A percentile compares a stretch with the other conserved stretches of the same genome.
These are phyloP conservation scores for Pempheris klunzingeri DNA, from an alignment of 2,797 vertebrate genomes.

Conservation along the genomic window DNA sequence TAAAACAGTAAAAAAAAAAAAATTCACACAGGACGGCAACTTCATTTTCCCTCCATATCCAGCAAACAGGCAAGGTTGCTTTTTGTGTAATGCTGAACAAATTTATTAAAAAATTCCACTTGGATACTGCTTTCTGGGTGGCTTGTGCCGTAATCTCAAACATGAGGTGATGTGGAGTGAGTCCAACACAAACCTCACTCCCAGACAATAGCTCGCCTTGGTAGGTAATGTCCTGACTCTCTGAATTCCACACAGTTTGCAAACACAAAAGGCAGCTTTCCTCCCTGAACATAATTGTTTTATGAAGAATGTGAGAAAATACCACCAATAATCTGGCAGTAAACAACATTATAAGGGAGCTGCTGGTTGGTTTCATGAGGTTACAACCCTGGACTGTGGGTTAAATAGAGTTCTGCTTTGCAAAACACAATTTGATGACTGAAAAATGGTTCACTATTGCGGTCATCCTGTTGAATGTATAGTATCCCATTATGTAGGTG, in stretches of 20 bases:
- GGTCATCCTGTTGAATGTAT: conserved; percentile 42
- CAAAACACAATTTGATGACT: conserved; percentile 53
- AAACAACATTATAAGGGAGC: conserved; percentile 53
- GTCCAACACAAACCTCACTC: conserved; percentile 78
- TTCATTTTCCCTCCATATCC: conserved; percentile 19
- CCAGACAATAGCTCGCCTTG: conserved; percentile 73
- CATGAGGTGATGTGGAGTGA: conserved; percentile 82
- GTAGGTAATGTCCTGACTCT: conserved; percentile 72
- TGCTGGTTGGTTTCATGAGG: conserved; percentile 31
- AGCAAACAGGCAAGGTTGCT: conserved; percentile 39
- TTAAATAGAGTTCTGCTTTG: conserved; percentile 45
- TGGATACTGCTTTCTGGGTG: conserved; percentile 81
- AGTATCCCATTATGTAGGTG: conserved; percentile 51
- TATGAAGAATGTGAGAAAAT: conserved; percentile 56
- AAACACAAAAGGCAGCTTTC: conserved; percentile 56
- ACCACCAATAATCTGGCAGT: conserved; percentile 39
- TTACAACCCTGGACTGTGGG: conserved; percentile 41
- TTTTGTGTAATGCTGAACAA: conserved; percentile 63
- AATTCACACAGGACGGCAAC: background rate
- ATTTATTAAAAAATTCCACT: conserved; percentile 84
- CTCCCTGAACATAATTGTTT: conserved; percentile 36
- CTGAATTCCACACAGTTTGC: conserved; percentile 61
- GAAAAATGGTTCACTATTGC: conserved; percentile 42
- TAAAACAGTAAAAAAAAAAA: conserved; percentile 10
- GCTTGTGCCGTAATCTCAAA: conserved; percentile 78